Conservation (phyloP, 2,797 vertebrate species). For the Parauchenoglanis ngamensis region DNA sequence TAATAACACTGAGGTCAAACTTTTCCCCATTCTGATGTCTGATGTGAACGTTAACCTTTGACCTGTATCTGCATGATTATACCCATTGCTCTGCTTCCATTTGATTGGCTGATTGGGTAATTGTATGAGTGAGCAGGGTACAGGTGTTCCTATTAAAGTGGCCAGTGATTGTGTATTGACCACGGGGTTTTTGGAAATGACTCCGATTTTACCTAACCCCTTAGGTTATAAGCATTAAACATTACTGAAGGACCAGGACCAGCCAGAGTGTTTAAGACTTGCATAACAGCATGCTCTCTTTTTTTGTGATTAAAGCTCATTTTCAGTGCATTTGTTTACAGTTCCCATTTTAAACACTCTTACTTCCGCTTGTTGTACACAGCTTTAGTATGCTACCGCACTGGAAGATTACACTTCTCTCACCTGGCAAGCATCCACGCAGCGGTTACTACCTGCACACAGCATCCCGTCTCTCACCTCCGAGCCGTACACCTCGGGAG, state of each 20-base stretch:
- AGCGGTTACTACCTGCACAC: conserved; percentile 80
- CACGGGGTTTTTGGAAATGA: not conserved
- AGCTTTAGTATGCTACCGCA: not conserved
- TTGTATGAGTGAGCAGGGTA: not conserved
- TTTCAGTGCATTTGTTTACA: not conserved
- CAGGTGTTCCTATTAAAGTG: not conserved
- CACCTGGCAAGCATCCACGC: conserved; percentile 92
- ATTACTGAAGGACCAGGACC: not conserved
- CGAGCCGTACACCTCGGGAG: conserved; percentile 83
- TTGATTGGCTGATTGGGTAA: not conserved
- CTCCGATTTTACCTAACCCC: too few species aligned
- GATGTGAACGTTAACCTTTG: not conserved
- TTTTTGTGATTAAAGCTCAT: not conserved
- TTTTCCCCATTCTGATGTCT: not conserved
- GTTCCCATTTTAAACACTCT: not conserved
- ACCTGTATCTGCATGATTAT: not conserved
- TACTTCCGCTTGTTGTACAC: not conserved
- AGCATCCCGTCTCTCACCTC: conserved; percentile 89
- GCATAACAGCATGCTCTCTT: not conserved
- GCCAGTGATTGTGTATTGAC: not conserved
- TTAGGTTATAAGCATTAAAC: not conserved
- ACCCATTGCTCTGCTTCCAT: too few species aligned
- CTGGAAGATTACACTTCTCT: conserved; percentile 20
- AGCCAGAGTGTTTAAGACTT: not conserved
- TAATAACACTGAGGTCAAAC: not conserved